Base-by-base conservation (phyloP, 2,113 vertebrate genomes). In the Labeo rohita region DNA sequence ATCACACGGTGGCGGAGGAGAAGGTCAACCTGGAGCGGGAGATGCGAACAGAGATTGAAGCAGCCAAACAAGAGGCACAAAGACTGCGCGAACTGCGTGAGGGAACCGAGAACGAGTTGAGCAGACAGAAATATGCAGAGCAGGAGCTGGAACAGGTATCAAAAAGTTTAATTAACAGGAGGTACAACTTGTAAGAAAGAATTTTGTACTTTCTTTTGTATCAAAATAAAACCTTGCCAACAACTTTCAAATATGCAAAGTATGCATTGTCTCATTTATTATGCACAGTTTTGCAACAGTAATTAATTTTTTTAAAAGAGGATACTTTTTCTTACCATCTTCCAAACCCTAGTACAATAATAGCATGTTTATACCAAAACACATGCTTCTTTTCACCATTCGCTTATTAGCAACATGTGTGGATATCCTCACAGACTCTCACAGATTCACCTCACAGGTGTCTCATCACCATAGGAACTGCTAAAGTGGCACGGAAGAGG, bases 121-220 rank as follows among this genome's bases (percentile, higher is more conserved):
- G 96, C 90, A 88, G 96, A 0, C 97, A 98, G 93, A 98, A 96
- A 5, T 98, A 98, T 0, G 97, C 97, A 0, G 98, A 99, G 94
- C 96, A 99, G 84, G 98, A 99, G 89, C 92, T 99, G 92, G 97
- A 97, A 66, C 98, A 99, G 97, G 98, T 98, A 43, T 63, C 56
- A 59, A 2, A 59, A 21, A 7, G 52, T 16, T 6, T 56, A 7
- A 56, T 56, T 56, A 56, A 18, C 6, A 54, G 54, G 16, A 56
- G 2, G 79, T 50, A 8, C 36, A 4, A 63, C n/a, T 28, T 23
- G 23, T n/a, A 8, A 61, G 3, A 23, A 10, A 18, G 50, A 52
- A 15, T 4, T 15, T 52, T 13, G 13, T 52, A 15, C 1, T 52
- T 52, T 21, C 2, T 16, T 16, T 59, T 59, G 8, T 3, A 59